Conservation (phyloP, 2,113 vertebrate species). For the Caranx ignobilis region DNA sequence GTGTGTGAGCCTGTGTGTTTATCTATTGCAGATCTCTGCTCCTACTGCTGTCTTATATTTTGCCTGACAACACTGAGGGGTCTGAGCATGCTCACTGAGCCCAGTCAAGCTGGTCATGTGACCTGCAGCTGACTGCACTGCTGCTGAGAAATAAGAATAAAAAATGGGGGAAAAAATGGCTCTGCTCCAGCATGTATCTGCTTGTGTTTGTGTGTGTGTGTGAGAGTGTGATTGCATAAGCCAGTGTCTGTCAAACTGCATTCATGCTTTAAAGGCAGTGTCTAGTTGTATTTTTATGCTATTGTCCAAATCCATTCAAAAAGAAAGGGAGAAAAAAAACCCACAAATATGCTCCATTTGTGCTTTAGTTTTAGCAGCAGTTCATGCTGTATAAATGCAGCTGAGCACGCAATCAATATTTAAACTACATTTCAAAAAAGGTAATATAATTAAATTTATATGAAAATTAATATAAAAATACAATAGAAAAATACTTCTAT, state of each 20-base stretch:
- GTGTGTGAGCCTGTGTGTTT: constrained; percentile 77
- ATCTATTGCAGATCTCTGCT: constrained; percentile 85
- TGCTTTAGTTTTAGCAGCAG: background rate
- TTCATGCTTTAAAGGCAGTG: background rate
- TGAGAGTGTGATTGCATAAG: constrained; percentile 22
- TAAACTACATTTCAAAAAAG: background rate
- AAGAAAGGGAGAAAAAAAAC: background rate
- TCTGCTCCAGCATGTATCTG: constrained; percentile 40
- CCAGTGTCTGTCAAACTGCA: constrained; percentile 20
- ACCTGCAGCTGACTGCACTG: constrained; percentile 85
- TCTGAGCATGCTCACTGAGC: constrained; percentile 86
- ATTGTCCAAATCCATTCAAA: background rate
- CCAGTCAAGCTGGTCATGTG: constrained; percentile 81
- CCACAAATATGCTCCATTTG: background rate
- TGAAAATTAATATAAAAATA: background rate
- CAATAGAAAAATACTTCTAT: background rate
- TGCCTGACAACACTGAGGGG: constrained; percentile 87
- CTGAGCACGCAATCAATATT: background rate
- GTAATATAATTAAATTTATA: background rate
- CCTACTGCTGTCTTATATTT: constrained; percentile 82
- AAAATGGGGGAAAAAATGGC: constrained; percentile 55
- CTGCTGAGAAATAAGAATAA: constrained; percentile 64
- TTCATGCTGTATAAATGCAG: background rate
- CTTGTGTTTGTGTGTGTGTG: constrained; percentile 24
- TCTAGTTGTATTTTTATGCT: background rate